phyloP scores from a whole-genome alignment of 2,888 invertebrate species.

The Catocala nupta region DNA sequence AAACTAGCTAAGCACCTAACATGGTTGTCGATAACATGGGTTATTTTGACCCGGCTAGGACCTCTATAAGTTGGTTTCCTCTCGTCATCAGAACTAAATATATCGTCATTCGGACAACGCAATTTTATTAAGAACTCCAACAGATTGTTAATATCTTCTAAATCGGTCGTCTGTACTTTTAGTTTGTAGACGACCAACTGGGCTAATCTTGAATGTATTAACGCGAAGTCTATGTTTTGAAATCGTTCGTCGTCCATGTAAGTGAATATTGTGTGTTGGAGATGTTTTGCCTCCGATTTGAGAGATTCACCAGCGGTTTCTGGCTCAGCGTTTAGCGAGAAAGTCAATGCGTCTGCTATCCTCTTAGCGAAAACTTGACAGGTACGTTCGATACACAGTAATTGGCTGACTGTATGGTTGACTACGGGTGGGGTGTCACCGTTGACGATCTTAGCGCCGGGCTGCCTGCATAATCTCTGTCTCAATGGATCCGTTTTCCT shows the following conservation, averaged over 20 bases:
- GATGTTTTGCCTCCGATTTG: conserved; percentile 90
- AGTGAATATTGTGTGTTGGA: conserved; percentile 89
- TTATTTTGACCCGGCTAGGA: conserved; percentile 68
- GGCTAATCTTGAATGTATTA: conserved; percentile 89
- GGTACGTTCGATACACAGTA: conserved; percentile 79
- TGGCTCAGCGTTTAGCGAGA: conserved; percentile 85
- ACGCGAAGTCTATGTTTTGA: conserved; percentile 88
- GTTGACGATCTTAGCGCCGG: conserved; percentile 62
- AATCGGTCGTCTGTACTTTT: conserved; percentile 75
- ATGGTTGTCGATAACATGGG: conserved; percentile 72
- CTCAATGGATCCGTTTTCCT: conserved; percentile 72
- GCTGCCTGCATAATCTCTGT: conserved; percentile 73
- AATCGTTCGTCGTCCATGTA: conserved; percentile 91
- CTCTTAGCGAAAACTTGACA: conserved; percentile 90
- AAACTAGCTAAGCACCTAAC: conserved; percentile 80
- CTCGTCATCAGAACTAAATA: conserved; percentile 88
- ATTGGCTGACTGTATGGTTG: conserved; percentile 77
- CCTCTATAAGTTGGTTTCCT: conserved; percentile 68
- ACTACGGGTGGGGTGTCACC: conserved; percentile 63
- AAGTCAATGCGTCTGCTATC: conserved; percentile 88
- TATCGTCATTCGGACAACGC: conserved; percentile 82
- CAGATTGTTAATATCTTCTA: conserved; percentile 76
- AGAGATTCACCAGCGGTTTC: conserved; percentile 87
- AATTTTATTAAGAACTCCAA: conserved; percentile 75
- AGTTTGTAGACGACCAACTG: conserved; percentile 88